Base-by-base conservation (phyloP, 2,888 invertebrate genomes). In the Eristalis pertinax region DNA sequence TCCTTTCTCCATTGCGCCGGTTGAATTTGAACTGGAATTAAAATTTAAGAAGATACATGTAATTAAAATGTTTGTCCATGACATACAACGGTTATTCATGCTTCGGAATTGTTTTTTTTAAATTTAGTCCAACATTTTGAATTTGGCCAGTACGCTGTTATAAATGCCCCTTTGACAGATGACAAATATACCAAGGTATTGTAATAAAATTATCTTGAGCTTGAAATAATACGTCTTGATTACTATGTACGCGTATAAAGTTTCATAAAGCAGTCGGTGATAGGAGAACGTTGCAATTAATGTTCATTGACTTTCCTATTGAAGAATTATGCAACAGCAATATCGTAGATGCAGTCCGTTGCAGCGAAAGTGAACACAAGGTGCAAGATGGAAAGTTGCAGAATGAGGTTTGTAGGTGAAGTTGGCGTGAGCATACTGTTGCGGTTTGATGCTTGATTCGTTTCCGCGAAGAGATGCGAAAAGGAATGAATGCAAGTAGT, bases 1-100 rank as follows among this genome's bases (percentile, higher is more conserved):
- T 89, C 96, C 95, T 90, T 95, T 95, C 94, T 97, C 97, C 97
- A 97, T 97, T 90, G 93, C 94, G 89, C 90, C 89, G 81, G 69
- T 65, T 70, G 62, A 69, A 72, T 83, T 88, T 67, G 85, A 83
- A 87, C 91, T 92, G 88, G 7, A 90, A 89, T 74, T 65, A 22
- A 1, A 72, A 80, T 63, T 64, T 63, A 73, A 56, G 85, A 13
- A 77, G 38, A 65, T 19, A 65, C 38, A 50, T 38, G 15, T 8
- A 43, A 26, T 19, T 24, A 50, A 26, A 8, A 41, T 56, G 10
- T 19, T 0, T 4, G 26, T 5, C 5, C 15, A 2, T 26, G 29
- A n/a, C 35, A 56, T 63, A 63, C 69, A 13, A 4, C 35, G 60
- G 15, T 24, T 15, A 64, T 24, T 65, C 65, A 50, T 60, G 32